A percentile compares a stretch with the other conserved stretches of the same genome.
Conservation (phyloP, 2,113 vertebrate species). For the Prolemur simus region DNA sequence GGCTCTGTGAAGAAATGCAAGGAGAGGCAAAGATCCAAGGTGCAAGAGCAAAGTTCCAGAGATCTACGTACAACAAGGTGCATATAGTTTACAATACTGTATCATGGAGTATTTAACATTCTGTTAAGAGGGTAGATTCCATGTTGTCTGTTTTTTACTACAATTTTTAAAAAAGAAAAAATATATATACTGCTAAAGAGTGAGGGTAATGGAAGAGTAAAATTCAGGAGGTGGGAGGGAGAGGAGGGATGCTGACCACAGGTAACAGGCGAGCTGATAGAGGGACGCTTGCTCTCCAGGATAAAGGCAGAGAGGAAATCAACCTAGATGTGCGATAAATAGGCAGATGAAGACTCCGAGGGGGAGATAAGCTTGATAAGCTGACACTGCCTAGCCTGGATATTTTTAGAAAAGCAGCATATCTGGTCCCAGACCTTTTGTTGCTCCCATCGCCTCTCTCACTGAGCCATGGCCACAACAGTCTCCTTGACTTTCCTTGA, state of each 20-base stretch:
- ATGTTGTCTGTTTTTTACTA: not conserved
- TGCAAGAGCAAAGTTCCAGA: not conserved
- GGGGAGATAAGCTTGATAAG: not conserved
- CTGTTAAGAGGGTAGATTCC: not conserved
- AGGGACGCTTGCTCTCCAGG: not conserved
- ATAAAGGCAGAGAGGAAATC: not conserved
- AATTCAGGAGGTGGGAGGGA: not conserved
- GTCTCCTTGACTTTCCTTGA: not conserved
- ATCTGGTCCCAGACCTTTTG: not conserved
- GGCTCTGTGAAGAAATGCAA: not conserved
- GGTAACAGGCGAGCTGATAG: not conserved
- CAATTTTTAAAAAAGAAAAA: not conserved
- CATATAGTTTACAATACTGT: not conserved
- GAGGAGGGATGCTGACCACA: not conserved
- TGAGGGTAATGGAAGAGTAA: not conserved
- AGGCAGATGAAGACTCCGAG: not conserved
- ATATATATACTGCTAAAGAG: not conserved
- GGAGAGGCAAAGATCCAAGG: not conserved
- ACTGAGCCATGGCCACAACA: not conserved
- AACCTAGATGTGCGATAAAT: not conserved
- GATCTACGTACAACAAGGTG: not conserved
- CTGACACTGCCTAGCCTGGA: not conserved
- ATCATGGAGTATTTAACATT: not conserved
- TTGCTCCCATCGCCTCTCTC: not conserved
- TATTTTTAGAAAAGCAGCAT: not conserved